phyloP scores from a whole-genome alignment of 2,113 vertebrate species.

The Rhombomys opimus region DNA sequence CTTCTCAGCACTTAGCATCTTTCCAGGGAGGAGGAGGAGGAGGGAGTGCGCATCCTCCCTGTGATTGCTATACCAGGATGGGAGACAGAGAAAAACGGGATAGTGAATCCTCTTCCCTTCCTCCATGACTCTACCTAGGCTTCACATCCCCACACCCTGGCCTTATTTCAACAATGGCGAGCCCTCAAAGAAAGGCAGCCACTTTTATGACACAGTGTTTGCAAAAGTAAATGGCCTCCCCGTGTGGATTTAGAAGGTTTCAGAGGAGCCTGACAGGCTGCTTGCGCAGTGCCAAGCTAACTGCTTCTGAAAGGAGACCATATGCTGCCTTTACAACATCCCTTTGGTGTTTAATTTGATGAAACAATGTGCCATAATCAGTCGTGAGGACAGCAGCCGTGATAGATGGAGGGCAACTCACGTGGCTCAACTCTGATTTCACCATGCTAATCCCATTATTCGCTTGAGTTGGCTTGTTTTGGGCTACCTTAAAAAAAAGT shows the following conservation, averaged over 20 bases:
- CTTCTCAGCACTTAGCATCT: not conserved
- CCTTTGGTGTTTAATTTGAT: slow-evolving; percentile 87
- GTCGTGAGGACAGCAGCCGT: slow-evolving; percentile 80
- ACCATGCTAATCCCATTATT: slow-evolving; percentile 83
- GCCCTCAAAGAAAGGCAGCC: slow-evolving; percentile 76
- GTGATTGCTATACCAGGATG: fast-evolving
- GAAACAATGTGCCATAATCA: slow-evolving; percentile 86
- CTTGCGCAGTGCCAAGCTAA: slow-evolving; percentile 80
- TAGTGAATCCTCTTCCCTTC: not conserved
- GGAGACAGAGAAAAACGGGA: not conserved
- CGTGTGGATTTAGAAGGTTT: slow-evolving; percentile 74
- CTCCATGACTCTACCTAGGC: fast-evolving
- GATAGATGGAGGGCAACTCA: slow-evolving; percentile 83
- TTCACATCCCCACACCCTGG: not conserved
- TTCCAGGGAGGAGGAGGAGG: not conserved
- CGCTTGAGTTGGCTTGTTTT: slow-evolving; percentile 78
- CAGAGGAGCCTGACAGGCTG: slow-evolving; percentile 66
- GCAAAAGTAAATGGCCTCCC: slow-evolving; percentile 76
- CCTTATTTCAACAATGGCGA: not conserved
- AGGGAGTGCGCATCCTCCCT: not conserved
- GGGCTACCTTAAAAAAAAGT: slow-evolving; percentile 75
- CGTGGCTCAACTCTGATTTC: slow-evolving; percentile 71
- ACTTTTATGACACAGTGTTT: slow-evolving; percentile 78
- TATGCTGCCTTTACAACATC: slow-evolving; percentile 85
- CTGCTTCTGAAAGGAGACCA: slow-evolving; percentile 85